Base-by-base conservation (phyloP, 1,140 invertebrate species). In the Eumeta japonica region DNA sequence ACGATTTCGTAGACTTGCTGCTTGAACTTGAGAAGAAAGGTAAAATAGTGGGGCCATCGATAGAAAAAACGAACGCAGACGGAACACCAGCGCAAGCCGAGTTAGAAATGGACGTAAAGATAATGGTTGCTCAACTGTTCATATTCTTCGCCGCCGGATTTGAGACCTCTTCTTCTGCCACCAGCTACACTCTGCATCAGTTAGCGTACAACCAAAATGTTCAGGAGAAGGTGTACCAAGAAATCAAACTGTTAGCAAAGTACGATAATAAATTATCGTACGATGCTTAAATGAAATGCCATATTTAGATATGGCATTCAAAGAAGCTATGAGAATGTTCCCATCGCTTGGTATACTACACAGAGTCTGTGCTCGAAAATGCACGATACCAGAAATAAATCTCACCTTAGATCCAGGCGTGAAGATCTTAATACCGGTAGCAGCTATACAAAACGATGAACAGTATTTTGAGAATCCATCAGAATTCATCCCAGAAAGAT, bases 401-500 rank as follows among this genome's bases (percentile, higher is more conserved):
- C 29, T 65, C 1, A 46, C 63, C 0, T 54, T 81, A 3, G 65
- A 75, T 32, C 60, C 66, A 39, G 82, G 76, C n/a, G 75, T 70
- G 1, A 56, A 46, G 2, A 58, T 84, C 0, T 31, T 75, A 3
- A 73, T 85, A 16, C 79, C 83, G 2, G 40, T 79, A 0, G 61
- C 77, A 38, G 76, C 62, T 1, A 68, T 87, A 13, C 84, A 88
- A 39, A 65, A 65, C 3, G 77, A 84, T 57, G 46, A 52, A 14
- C 43, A 55, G 52, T 53, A 78, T 30, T 85, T 78, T 49, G 73
- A 75, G 0, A 63, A 82, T 31, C 82, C 83, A 1, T 55, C 77
- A 5, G 57, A 60, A 29, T 84, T 81, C 28, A 66, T 76, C 35
- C 83, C 83, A 0, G 79, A 83, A 31, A 55, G 83, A 35, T 84